Conservation (phyloP, 2,797 vertebrate genomes). For the Scomberomorus guttatus region DNA sequence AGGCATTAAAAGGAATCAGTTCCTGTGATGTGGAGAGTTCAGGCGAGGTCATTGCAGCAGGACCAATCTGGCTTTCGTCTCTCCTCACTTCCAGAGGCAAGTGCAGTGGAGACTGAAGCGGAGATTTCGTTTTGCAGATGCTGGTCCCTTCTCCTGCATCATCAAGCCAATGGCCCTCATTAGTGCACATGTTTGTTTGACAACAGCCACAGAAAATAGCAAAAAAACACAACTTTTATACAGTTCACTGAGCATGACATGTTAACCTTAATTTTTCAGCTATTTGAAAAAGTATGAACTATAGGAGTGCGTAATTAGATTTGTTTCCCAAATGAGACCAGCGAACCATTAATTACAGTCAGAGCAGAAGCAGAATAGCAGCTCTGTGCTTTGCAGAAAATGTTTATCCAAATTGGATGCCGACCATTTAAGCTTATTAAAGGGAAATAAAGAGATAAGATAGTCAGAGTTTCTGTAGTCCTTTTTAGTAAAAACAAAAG, state of each 20-base stretch:
- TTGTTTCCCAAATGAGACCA: conserved; percentile 6
- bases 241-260: not conserved
- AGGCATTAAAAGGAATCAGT: conserved; percentile 38
- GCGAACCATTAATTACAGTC: conserved; percentile 11
- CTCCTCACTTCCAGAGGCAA: conserved; percentile 27
- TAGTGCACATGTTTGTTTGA: not conserved
- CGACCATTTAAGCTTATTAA: conserved; percentile 43
- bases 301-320: conserved; percentile 5
- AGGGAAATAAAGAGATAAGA: conserved; percentile 20
- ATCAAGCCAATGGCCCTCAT: not conserved
- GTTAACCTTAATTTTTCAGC: not conserved
- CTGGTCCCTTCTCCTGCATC: not conserved
- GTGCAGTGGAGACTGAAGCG: not conserved
- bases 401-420: conserved; percentile 33
- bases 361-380: conserved; percentile 9
- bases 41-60: conserved; percentile 39
- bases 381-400: not conserved
- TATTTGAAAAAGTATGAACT: not conserved
- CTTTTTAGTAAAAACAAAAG: conserved; percentile 36
- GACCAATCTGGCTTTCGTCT: conserved; percentile 62
- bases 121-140: conserved; percentile 3
- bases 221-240: not conserved
- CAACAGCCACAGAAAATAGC: not conserved
- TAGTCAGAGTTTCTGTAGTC: not conserved
- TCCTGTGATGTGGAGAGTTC: conserved; percentile 62